Percentiles rank a stretch among this genome's conserved stretches.
Conservation (phyloP, 2,113 vertebrate genomes). For the Rhea pennata region DNA sequence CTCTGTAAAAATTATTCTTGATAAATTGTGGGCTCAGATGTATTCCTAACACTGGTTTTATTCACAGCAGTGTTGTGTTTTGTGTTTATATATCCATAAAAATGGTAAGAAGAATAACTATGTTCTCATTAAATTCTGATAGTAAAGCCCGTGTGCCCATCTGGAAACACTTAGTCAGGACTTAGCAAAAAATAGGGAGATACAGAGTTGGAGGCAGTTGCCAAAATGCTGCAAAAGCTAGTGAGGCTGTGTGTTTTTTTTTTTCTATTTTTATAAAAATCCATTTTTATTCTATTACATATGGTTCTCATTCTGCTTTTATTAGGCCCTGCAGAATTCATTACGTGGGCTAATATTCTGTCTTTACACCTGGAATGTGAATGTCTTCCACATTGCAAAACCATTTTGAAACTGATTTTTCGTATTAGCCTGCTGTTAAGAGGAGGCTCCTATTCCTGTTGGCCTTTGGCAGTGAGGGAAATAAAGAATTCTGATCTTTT, state of each 20-base stretch:
- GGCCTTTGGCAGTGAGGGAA: not conserved
- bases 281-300: not conserved
- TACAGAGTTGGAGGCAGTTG: not conserved
- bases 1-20: not conserved
- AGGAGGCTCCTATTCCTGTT: not conserved
- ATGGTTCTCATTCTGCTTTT: constrained; percentile 24
- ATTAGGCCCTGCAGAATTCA: not conserved
- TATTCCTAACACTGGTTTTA: not conserved
- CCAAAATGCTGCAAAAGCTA: not conserved
- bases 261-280: not conserved
- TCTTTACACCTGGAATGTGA: not conserved
- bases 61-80: not conserved
- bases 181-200: not conserved
- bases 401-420: constrained; percentile 10
- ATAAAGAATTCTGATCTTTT: not conserved
- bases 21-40: not conserved
- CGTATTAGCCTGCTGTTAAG: not conserved
- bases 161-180: constrained; percentile 15
- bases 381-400: not conserved
- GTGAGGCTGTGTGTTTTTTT: not conserved
- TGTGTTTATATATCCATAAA: constrained; percentile 3
- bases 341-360: not conserved
- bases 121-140: constrained; percentile 8
- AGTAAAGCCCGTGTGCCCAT: not conserved
- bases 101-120: not conserved